Base-by-base conservation (phyloP, 2,797 vertebrate species). In the Characodon lateralis region DNA sequence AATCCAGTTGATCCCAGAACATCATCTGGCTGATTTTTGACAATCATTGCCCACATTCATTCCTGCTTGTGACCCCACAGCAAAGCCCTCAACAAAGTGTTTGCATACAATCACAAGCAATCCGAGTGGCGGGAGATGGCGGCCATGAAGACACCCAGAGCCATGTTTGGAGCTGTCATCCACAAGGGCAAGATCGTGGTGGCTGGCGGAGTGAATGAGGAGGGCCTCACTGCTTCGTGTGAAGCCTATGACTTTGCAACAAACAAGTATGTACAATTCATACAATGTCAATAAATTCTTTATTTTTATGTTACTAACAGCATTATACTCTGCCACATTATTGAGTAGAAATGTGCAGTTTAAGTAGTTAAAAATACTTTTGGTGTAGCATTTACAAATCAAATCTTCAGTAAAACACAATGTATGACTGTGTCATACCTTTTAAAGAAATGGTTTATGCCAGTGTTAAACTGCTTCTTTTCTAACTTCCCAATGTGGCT, bases 61-160 rank as follows among this genome's bases (percentile, higher is more conserved):
- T 39, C 48, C 8, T 50, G 6, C 13, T 4, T 69, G 63, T 35
- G 46, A 78, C 63, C 72, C 71, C 22, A n/a, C 91, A 99, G 98
- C 93, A 99, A 98, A 96, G 98, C 97, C 82, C 95, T 99, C 76
- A 99, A 97, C 85, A 97, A 98, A 88, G 83, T 97, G 91, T 99
- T 99, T 83, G 94, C 90, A 13, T 98, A 98, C 95, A 99, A 97
- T 90, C 96, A 98, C 81, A 99, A 99, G 93, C 98, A 98, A 92
- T 96, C 97, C 8, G 98, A 99, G 86, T 99, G 98, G 98, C 96
- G 96, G 89, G 98, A 99, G 88, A 90, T 98, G 85, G 96, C 97
- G 14, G 96, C 96, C 24, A 99, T 99, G 98, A 98, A 97, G 93
- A 96, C 94, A 0, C 92, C 97, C 88, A 96, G 98, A 79, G 97